A percentile compares a stretch with the other conserved stretches of the same genome.
phyloP scores from a whole-genome alignment of 2,797 vertebrate species.

The Liasis olivaceus region DNA sequence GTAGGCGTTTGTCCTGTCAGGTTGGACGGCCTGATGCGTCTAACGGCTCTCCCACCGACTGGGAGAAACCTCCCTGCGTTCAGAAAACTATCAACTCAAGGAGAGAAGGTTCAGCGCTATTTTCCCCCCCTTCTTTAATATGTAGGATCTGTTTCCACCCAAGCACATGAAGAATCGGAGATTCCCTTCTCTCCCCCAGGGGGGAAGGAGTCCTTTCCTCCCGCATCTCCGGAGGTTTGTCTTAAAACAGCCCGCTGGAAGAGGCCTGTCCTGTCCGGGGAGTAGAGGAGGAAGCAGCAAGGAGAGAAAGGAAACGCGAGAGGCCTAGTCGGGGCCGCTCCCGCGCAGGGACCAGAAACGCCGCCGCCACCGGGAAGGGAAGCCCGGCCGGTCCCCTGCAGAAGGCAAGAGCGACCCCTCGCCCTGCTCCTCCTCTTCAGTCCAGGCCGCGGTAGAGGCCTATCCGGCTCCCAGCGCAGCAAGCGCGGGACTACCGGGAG shows the following conservation, averaged over 20 bases:
- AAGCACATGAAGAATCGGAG: not conserved
- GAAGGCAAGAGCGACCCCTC: not conserved
- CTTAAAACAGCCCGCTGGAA: not conserved
- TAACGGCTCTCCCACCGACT: not conserved
- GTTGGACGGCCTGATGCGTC: not conserved
- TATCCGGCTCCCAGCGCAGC: not conserved
- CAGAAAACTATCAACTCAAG: not conserved
- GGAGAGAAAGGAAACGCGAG: not conserved
- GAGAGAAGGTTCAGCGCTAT: not conserved
- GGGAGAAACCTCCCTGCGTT: not conserved
- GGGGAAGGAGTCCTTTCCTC: too few relatives aligned
- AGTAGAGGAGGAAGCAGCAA: not conserved
- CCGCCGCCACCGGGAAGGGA: too few relatives aligned
- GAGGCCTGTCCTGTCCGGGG: not conserved
- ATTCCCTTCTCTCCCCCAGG: too few relatives aligned
- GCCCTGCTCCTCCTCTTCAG: not conserved
- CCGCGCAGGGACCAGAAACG: not conserved
- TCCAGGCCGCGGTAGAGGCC: not conserved
- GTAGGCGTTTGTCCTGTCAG: not conserved
- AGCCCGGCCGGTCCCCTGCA: not conserved
- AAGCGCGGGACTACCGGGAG: not conserved
- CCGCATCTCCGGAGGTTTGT: too few relatives aligned
- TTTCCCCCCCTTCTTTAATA: accelerated
- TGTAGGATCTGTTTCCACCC: not conserved
- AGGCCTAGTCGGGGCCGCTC: not conserved